Conservation (phyloP, 2,113 vertebrate species). For the Malurus cyaneus region DNA sequence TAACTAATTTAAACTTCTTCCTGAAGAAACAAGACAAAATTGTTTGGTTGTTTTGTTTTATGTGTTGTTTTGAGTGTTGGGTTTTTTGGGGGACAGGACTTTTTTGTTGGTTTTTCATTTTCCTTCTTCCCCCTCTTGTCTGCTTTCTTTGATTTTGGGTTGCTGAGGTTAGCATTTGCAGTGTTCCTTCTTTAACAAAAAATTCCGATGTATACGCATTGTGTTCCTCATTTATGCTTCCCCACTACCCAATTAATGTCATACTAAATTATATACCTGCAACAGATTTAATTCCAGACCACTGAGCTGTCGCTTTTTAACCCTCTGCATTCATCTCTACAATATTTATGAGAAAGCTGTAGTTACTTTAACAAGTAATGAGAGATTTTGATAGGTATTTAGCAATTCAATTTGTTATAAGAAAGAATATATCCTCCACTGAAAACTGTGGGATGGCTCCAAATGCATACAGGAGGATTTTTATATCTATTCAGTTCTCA, state of each 20-base stretch:
- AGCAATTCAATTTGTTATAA: neutral
- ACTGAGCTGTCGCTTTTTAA: constrained; percentile 55
- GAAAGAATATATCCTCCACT: neutral
- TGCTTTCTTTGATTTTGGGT: neutral
- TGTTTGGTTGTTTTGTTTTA: neutral
- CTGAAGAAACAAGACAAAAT: neutral
- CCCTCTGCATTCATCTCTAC: constrained; percentile 28
- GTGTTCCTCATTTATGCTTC: constrained; percentile 61
- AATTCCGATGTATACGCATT: neutral
- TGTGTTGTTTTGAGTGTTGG: neutral
- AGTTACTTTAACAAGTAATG: constrained; percentile 25
- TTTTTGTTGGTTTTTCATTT: neutral
- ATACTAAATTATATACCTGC: constrained; percentile 66
- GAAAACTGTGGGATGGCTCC: constrained; percentile 4
- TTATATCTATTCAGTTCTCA: constrained; percentile 33
- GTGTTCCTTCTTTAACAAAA: constrained; percentile 15
- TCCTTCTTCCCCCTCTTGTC: neutral
- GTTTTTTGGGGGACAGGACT: fast-evolving
- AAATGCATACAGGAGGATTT: neutral
- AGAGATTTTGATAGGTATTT: constrained; percentile 21
- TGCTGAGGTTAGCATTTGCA: constrained; percentile 22
- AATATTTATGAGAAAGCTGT: constrained; percentile 50
- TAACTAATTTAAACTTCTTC: neutral
- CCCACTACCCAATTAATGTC: constrained; percentile 63
- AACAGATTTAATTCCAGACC: constrained; percentile 65